Evolutionary conservation across 2,113 vertebrate genomes (phyloP).

Genomic region (Megaceryle maxima): DNA sequence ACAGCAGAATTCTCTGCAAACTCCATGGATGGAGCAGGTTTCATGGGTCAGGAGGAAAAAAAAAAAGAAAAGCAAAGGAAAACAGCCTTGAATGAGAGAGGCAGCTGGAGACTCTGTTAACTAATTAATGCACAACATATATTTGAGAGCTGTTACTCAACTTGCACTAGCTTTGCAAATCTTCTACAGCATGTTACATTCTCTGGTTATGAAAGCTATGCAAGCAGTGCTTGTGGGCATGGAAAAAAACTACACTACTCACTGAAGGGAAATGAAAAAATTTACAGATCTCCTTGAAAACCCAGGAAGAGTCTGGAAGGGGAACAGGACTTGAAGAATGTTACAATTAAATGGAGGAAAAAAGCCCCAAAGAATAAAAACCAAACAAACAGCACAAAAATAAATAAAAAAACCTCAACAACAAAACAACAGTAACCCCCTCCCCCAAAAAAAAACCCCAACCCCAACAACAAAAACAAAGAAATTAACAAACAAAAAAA

Average conservation of each 20-base stretch:
- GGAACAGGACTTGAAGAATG: conserved; percentile 5
- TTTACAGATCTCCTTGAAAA: neutral
- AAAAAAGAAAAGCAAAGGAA: neutral
- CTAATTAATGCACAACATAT: conserved; percentile 66
- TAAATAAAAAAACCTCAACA: no score
- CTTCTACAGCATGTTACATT: neutral
- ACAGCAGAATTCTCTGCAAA: neutral
- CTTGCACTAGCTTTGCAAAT: conserved; percentile 32
- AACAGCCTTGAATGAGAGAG: conserved; percentile 60
- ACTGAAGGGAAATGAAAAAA: neutral
- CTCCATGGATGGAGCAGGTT: neutral
- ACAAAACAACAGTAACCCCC: no score
- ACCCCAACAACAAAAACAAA: no score
- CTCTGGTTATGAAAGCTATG: conserved; percentile 8
- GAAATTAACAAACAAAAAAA: no score
- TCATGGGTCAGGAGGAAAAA: neutral
- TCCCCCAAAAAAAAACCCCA: no score
- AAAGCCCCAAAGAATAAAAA: no score
- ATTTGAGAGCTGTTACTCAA: conserved; percentile 57
- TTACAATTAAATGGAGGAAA: neutral
- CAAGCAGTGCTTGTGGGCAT: conserved; percentile 10
- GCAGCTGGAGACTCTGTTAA: conserved; percentile 64
- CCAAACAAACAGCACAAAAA: no score
- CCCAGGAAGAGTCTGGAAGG: neutral
- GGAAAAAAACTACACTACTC: conserved; percentile 14